Evolutionary conservation across 2,797 vertebrate genomes (phyloP), one percentile per base, ranked within the genome.

Genomic region (Pelochelys cantorii): DNA sequence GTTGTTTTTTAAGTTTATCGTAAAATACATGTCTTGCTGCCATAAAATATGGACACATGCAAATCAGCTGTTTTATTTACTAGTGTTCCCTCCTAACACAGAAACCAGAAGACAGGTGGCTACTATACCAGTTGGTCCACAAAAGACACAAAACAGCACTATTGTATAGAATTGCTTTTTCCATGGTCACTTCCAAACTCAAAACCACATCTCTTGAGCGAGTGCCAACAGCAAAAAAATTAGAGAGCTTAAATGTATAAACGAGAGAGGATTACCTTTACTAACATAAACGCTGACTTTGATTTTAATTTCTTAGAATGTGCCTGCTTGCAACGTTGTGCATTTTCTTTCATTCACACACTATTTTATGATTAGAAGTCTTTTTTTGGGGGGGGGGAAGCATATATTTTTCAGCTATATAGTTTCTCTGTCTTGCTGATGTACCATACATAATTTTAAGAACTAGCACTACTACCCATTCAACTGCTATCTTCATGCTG

Each of bases 181-280:
- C 90, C 89, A 60, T 11, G 84, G 89, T 29, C 80, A 62, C 86
- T 94, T 56, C 87, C 83, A 84, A 1, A 78, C 79, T 93, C 95
- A 85, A 93, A 92, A 89, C 60, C 31, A 0, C 87, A 65, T 54
- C 77, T 84, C 77, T 56, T 1, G 2, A 31, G 54, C 0, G 1
- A 52, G 25, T 3, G 79, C 74, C 0, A 4, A 4, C 56, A 79
- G 82, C 2, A 2, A 90, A 59, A 54, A 75, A 4, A n/a, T 52
- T 4, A 62, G 20, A 48, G 5, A 20, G 1, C 4, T 68, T 37
- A 82, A 77, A 86, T 27, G 53, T 37, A 22, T 29, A 79, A 83
- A 54, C 29, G 34, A 34, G 18, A 37, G 65, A 68, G 31, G 31
- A 27, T 48, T 83, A 74, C 31, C 10, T 54, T 77, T 56, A 22